Evolutionary conservation across 2,888 invertebrate genomes (phyloP).

Genomic region (Agrochola macilenta): DNA sequence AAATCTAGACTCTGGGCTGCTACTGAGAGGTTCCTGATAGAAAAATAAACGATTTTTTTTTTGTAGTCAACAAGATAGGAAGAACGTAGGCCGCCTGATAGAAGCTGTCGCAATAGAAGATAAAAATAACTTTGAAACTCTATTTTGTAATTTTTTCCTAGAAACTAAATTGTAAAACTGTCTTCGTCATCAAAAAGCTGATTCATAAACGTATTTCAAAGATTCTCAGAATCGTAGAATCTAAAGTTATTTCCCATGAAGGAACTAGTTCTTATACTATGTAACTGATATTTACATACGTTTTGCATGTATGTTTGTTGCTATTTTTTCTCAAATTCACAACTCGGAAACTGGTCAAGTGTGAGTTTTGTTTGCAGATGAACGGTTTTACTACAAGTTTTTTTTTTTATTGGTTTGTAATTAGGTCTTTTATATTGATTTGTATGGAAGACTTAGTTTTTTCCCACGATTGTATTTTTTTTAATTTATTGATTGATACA

Average conservation of each 20-base stretch:
- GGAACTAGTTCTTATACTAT: conserved; percentile 22
- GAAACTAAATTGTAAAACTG: neutral
- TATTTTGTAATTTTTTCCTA: neutral
- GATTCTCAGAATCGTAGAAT: conserved; percentile 26
- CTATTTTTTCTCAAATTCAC: conserved; percentile 50
- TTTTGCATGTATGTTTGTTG: conserved; percentile 54
- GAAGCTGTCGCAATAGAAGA: neutral
- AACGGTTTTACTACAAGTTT: conserved; percentile 5
- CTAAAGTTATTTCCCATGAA: conserved; percentile 51
- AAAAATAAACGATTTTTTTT: neutral
- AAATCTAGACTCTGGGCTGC: neutral
- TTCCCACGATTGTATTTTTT: conserved; percentile 34
- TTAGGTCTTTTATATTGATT: conserved; percentile 21
- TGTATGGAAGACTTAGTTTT: neutral
- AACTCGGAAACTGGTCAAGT: conserved; percentile 45
- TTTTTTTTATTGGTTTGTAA: conserved; percentile 12
- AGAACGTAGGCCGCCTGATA: neutral
- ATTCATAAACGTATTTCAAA: conserved; percentile 19
- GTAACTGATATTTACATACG: conserved; percentile 27
- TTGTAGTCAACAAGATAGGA: neutral
- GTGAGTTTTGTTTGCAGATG: conserved; percentile 27
- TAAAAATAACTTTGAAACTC: neutral
- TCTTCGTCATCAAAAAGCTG: conserved; percentile 1
- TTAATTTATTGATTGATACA: no score
- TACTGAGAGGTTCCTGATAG: neutral